phyloP scores from a whole-genome alignment of 2,797 vertebrate species.

The Acanthis flammea region DNA sequence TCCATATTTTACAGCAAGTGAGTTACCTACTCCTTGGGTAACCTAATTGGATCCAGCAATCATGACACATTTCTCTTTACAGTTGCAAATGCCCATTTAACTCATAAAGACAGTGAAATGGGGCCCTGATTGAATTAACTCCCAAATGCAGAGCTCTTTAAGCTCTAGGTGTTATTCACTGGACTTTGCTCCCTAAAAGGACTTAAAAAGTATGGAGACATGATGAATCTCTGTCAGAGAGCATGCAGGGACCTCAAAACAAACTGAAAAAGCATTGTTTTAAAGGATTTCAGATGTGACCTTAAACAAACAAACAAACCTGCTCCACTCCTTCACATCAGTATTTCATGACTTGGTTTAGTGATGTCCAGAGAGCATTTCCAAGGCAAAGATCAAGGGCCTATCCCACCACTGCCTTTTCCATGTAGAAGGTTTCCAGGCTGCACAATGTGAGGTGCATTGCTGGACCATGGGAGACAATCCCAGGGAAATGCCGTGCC shows the following conservation, averaged over 20 bases:
- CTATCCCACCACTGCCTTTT: not conserved
- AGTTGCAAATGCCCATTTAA: not conserved
- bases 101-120: not conserved
- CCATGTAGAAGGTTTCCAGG: not conserved
- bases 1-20: not conserved
- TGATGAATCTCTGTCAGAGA: not conserved
- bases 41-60: not conserved
- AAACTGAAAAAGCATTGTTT: not conserved
- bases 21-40: not conserved
- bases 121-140: not conserved
- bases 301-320: not conserved
- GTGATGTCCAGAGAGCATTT: not conserved
- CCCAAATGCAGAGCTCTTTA: not conserved
- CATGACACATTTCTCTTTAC: not conserved
- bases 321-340: not conserved
- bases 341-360: not conserved
- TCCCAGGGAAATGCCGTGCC: fast-evolving
- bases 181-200: not conserved
- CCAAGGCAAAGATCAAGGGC: fast-evolving
- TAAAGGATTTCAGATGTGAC: not conserved
- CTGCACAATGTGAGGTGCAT: fast-evolving
- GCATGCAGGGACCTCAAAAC: not conserved
- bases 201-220: not conserved
- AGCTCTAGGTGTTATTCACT: not conserved
- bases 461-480: not conserved